Evolutionary conservation across 2,113 vertebrate species (phyloP).

Genomic region (Sinocyclocheilus anshuiensis): DNA sequence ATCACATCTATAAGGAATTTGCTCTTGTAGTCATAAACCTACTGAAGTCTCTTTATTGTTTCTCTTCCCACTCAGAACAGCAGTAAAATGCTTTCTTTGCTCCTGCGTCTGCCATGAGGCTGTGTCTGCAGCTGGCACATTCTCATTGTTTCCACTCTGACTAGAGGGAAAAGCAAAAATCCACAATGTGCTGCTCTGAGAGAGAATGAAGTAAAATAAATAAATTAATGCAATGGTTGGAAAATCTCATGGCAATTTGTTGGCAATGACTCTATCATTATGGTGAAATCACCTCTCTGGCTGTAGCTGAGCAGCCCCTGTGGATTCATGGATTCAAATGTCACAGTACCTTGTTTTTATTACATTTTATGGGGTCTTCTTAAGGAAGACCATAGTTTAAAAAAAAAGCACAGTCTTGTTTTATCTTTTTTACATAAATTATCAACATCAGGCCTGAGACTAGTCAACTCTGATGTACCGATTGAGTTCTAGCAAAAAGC

Average conservation of each 20-base stretch:
- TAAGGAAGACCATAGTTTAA: background rate
- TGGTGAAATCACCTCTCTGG: constrained; percentile 45
- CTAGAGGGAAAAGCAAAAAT: constrained; percentile 39
- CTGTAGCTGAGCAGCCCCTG: background rate
- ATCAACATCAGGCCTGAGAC: background rate
- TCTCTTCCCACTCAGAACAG: constrained; percentile 50
- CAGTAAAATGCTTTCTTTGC: constrained; percentile 43
- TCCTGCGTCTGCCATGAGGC: constrained; percentile 41
- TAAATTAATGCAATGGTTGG: constrained; percentile 35
- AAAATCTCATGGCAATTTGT: constrained; percentile 44
- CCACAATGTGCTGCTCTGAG: constrained; percentile 41
- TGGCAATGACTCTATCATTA: constrained; percentile 5
- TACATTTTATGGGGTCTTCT: background rate
- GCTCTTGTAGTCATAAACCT: constrained; percentile 45
- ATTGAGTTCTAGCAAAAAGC: background rate
- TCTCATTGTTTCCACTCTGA: constrained; percentile 57
- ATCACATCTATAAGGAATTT: constrained; percentile 51
- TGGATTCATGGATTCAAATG: constrained; percentile 8
- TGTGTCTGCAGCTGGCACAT: constrained; percentile 41
- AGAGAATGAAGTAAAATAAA: constrained; percentile 41
- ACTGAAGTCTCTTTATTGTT: constrained; percentile 55
- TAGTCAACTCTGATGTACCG: background rate
- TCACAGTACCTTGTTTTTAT: constrained; percentile 17
- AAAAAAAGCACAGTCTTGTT: background rate
- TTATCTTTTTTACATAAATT: background rate